These are phyloP conservation scores for Ochlodes sylvanus DNA, from an alignment of 2,888 invertebrate genomes.

Conservation along the genomic window DNA sequence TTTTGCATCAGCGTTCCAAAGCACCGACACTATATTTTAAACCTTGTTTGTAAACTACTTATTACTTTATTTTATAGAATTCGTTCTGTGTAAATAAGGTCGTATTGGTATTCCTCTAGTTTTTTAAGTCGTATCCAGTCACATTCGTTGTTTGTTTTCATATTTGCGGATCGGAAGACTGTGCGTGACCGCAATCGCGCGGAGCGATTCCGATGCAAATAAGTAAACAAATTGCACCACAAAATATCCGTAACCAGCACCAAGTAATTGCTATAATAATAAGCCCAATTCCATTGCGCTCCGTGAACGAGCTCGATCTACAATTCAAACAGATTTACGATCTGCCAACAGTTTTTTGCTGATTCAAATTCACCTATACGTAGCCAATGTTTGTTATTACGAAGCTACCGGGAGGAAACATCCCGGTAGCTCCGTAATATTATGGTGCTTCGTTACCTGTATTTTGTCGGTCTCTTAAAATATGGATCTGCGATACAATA, in stretches of 20 bases:
- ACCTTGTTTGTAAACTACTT: no score
- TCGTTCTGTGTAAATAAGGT: no score
- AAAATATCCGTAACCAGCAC: constrained; percentile 69
- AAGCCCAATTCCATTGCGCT: constrained; percentile 69
- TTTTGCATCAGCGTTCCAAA: no score
- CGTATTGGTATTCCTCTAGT: constrained; percentile 22
- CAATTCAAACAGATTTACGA: constrained; percentile 58
- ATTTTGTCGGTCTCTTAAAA: constrained; percentile 38
- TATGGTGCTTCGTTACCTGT: constrained; percentile 38
- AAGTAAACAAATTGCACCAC: constrained; percentile 73
- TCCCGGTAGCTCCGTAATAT: no score
- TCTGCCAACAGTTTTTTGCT: constrained; percentile 55
- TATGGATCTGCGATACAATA: background rate
- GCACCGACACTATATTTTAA: no score
- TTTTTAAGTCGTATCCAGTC: constrained; percentile 42
- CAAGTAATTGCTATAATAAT: constrained; percentile 70
- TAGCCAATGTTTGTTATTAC: constrained; percentile 48
- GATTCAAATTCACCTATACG: constrained; percentile 45
- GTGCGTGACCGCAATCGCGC: constrained; percentile 67
- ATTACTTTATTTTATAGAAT: constrained; percentile 9
- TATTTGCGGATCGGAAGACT: constrained; percentile 53
- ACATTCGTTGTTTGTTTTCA: constrained; percentile 63
- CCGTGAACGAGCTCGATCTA: constrained; percentile 43
- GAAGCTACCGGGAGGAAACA: constrained; percentile 42
- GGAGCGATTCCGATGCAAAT: constrained; percentile 71